Percentiles rank a stretch among this genome's conserved stretches.
phyloP scores from a whole-genome alignment of 2,888 invertebrate species.

The Eudasyphora cyanicolor region DNA sequence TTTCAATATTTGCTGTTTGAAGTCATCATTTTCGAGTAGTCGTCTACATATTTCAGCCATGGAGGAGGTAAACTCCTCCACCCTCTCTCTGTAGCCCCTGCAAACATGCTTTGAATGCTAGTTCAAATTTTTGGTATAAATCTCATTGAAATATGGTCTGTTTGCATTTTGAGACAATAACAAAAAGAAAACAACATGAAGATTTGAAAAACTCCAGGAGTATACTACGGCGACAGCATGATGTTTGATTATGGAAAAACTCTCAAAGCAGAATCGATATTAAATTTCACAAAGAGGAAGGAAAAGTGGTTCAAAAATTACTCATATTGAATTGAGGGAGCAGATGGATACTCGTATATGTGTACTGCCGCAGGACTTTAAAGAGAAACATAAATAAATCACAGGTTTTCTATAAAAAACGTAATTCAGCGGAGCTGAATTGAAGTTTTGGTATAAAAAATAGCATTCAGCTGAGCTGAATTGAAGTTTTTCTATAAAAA shows the following conservation, averaged over 20 bases:
- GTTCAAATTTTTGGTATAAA: background rate
- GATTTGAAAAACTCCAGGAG: background rate
- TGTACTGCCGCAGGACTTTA: background rate
- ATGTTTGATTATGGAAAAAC: background rate
- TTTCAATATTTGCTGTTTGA: constrained; percentile 25
- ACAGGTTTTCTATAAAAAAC: no score
- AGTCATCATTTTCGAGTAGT: background rate
- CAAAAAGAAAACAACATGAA: background rate
- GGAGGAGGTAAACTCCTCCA: background rate
- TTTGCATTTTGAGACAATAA: constrained; percentile 13
- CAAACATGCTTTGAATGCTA: background rate
- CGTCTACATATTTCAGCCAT: background rate
- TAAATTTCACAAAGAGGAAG: background rate
- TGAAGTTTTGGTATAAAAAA: no score
- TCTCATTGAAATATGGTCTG: constrained; percentile 35
- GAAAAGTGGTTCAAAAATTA: background rate
- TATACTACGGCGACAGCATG: background rate
- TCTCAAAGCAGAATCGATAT: background rate
- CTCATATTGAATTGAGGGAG: no score
- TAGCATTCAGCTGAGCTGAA: no score
- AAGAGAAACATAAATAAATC: no score
- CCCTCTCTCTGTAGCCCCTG: background rate
- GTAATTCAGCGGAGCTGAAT: no score
- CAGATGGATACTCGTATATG: background rate
- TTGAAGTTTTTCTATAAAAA: no score